A percentile compares a stretch with the other conserved stretches of the same genome.
Conservation (phyloP, 2,797 vertebrate species). For the Fratercula arctica region DNA sequence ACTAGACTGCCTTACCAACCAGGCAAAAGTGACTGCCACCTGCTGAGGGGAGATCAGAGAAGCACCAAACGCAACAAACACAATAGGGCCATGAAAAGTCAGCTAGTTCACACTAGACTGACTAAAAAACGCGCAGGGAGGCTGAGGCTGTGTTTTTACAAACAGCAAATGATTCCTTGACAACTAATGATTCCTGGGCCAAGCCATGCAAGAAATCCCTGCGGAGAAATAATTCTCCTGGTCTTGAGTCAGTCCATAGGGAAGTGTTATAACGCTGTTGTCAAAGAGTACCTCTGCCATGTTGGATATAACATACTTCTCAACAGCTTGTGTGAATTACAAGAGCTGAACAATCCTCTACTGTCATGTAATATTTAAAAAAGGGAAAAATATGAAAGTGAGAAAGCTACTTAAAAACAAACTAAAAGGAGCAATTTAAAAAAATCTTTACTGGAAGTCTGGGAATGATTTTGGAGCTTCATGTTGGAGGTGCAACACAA, state of each 20-base stretch:
- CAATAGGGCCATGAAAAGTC: background rate
- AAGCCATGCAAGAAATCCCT: background rate
- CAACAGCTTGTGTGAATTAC: background rate
- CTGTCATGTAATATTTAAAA: background rate
- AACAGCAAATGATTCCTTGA: background rate
- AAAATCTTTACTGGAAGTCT: background rate
- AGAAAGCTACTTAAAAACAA: background rate
- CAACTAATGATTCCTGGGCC: background rate
- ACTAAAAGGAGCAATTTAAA: background rate
- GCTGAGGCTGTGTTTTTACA: background rate
- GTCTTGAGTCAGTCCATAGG: background rate
- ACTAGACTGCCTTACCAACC: background rate
- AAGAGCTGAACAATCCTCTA: background rate
- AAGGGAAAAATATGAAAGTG: background rate
- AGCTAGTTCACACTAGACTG: background rate
- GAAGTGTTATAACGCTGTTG: background rate
- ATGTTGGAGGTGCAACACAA: background rate
- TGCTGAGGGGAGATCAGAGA: background rate
- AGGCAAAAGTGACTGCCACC: background rate
- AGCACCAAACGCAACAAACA: background rate
- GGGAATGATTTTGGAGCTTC: background rate
- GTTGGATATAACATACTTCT: background rate
- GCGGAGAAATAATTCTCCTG: background rate
- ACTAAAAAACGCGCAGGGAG: background rate
- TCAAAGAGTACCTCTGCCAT: background rate